Base-by-base conservation (phyloP, 2,888 invertebrate genomes). In the Phrixothrix hirtus region DNA sequence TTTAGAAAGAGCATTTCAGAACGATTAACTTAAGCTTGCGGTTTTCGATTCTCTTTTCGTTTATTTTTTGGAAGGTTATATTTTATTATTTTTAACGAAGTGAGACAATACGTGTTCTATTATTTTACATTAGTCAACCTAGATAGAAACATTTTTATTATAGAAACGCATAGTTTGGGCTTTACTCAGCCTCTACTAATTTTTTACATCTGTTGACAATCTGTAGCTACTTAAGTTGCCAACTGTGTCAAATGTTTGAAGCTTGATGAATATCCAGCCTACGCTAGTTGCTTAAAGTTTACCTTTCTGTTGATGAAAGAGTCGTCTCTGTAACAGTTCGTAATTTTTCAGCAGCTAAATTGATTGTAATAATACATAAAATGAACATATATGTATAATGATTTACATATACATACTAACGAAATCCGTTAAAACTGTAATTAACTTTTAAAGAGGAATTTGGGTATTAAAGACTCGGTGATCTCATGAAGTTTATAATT, bases 181-280 rank as follows among this genome's bases (percentile, higher is more conserved):
- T 21, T 21, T 21, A 21, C 21, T 21, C 21, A 21, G 10, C 30
- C n/a, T 2, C 10, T 30, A 30, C 30, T 34, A 7, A 21, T 21
- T 21, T 21, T 21, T 21, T 21, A 21, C 37, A 27, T 31, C 29
- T 46, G 38, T 31, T 38, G 46, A 32, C 38, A 38, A 46, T 37
- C 37, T 15, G 21, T 32, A n/a, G n/a, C n/a, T n/a, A 17, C 7
- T 4, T 10, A 38, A 13, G 16, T 17, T 46, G 46, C 46, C 46
- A 46, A 46, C 16, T 46, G 46, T 46, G 46, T 38, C 46, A 32
- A 29, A 25, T 38, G 37, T 41, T 41, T 41, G 17, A 31, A 17
- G 16, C 31, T 39, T n/a, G 9, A 37, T 10, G 30, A 2, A 39
- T 39, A 15, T 12, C 30, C n/a, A 17, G 26, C 10, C 26, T 27